Evolutionary conservation across 2,797 vertebrate species (phyloP).

Genomic region (Vireo griseus): DNA sequence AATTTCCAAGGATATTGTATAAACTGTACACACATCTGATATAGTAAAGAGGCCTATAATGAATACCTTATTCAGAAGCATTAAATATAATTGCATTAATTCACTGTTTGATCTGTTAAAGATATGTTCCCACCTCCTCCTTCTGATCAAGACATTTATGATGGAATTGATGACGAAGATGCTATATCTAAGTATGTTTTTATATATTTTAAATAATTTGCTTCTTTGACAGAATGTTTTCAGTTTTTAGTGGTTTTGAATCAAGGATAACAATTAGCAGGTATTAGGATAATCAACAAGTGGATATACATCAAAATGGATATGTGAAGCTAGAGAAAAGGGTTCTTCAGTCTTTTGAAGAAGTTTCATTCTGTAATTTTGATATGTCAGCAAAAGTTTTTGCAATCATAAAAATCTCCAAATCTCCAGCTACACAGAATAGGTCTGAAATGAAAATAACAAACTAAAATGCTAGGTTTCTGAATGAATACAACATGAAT

Average conservation of each 20-base stretch:
- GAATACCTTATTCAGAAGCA: background rate
- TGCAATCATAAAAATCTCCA: background rate
- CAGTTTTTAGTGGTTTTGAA: background rate
- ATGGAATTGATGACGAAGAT: conserved; percentile 82
- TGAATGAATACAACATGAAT: background rate
- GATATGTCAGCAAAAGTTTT: background rate
- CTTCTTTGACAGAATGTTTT: background rate
- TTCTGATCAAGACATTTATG: conserved; percentile 84
- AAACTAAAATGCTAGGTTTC: background rate
- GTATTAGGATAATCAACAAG: background rate
- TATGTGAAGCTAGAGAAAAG: background rate
- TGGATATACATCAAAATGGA: background rate
- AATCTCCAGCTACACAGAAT: background rate
- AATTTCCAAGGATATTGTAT: background rate
- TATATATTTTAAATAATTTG: background rate
- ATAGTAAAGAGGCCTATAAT: background rate
- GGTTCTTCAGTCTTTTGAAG: background rate
- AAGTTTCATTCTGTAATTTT: background rate
- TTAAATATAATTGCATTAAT: background rate
- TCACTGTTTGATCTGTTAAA: conserved; percentile 54
- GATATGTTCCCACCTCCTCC: conserved; percentile 77
- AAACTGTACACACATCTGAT: background rate
- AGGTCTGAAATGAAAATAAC: background rate
- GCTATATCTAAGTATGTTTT: conserved; percentile 73
- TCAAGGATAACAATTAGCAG: background rate